Evolutionary conservation across 2,888 invertebrate genomes (phyloP).

Genomic region (Tiliacea citrago): DNA sequence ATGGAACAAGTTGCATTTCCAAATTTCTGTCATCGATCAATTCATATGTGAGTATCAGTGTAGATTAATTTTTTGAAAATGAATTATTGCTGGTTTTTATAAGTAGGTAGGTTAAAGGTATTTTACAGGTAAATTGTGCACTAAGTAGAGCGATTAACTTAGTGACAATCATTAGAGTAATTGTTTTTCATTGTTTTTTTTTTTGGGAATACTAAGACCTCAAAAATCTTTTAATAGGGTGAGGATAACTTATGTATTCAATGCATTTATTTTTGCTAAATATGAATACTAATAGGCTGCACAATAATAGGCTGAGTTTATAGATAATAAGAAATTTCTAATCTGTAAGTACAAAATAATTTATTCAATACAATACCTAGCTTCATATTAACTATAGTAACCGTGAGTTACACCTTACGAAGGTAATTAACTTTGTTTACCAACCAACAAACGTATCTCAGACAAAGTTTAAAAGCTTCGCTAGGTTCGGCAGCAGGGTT

Average conservation of each 20-base stretch:
- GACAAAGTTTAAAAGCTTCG: not conserved
- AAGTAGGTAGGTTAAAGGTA: not conserved
- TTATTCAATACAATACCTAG: not conserved
- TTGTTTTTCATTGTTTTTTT: too few relatives aligned
- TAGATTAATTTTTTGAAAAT: constrained; percentile 12
- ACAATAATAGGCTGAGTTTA: not conserved
- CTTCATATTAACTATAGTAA: not conserved
- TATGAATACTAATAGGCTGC: not conserved
- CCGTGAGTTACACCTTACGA: not conserved
- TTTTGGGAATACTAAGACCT: not conserved
- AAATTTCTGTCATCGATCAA: constrained; percentile 30
- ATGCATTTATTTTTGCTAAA: not conserved
- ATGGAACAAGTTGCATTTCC: not conserved
- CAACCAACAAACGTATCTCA: constrained; percentile 42
- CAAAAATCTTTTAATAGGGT: not conserved
- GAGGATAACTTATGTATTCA: not conserved
- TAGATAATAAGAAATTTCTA: not conserved
- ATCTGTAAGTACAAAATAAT: not conserved
- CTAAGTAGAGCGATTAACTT: not conserved
- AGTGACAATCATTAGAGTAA: not conserved
- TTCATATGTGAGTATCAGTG: constrained; percentile 4
- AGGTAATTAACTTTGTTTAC: constrained; percentile 24
- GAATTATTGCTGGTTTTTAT: constrained; percentile 15
- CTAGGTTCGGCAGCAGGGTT: not conserved
- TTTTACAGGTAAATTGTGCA: not conserved